Conservation (phyloP, 1,140 invertebrate species). For the Trypoxylus dichotomus region DNA sequence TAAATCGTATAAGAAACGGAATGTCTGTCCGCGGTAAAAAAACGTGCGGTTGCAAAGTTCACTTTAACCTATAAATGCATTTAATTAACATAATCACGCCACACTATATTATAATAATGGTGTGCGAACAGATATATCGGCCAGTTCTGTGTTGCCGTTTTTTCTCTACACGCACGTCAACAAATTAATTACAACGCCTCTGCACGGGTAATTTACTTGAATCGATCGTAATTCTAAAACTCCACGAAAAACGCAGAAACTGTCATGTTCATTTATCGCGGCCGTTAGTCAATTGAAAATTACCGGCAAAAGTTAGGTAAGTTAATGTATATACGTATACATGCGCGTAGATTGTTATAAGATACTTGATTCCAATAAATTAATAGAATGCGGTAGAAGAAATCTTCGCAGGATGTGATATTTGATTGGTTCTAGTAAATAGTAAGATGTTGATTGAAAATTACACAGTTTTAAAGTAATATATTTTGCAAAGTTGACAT, state of each 20-base stretch:
- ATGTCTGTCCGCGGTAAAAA: background rate
- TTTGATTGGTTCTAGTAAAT: too few relatives aligned
- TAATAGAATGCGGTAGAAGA: too few relatives aligned
- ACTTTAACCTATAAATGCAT: background rate
- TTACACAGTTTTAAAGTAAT: too few relatives aligned
- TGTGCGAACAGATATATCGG: background rate
- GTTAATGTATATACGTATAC: too few relatives aligned
- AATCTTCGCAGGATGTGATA: too few relatives aligned
- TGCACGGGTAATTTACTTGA: background rate
- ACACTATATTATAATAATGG: background rate
- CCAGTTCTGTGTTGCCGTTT: background rate
- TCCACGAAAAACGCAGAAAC: background rate
- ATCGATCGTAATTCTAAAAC: background rate
- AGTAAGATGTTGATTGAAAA: too few relatives aligned
- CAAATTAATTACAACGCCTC: background rate
- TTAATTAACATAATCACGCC: conserved; percentile 6
- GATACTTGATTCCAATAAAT: too few relatives aligned
- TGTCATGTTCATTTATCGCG: background rate
- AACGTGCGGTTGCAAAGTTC: background rate
- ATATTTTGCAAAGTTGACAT: too few relatives aligned
- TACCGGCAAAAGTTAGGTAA: background rate
- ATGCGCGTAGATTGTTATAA: too few relatives aligned
- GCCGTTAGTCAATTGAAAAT: background rate
- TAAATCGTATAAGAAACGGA: background rate
- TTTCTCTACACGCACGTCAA: background rate